Conservation (phyloP, 1,140 invertebrate species). For the Latrodectus geometricus region DNA sequence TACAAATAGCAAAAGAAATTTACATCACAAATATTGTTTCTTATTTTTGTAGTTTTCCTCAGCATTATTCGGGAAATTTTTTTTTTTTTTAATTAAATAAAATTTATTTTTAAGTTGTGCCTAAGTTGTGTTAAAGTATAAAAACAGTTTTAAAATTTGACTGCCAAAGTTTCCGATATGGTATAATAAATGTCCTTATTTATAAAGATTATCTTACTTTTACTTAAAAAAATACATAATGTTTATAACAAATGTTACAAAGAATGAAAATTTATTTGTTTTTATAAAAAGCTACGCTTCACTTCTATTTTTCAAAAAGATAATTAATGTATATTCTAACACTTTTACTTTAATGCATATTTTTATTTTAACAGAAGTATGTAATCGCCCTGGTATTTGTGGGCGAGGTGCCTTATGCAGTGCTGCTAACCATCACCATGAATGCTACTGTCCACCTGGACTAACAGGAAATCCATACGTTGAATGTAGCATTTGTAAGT, state of each 20-base stretch:
- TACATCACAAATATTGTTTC: too few species aligned
- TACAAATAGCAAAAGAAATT: too few species aligned
- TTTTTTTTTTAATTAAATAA: too few species aligned
- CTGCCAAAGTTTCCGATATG: too few species aligned
- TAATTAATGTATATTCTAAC: background rate
- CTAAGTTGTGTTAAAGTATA: too few species aligned
- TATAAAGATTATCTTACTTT: too few species aligned
- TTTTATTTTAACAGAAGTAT: conserved; percentile 62
- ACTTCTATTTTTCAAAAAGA: background rate
- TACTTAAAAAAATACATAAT: too few species aligned
- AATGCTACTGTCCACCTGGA: conserved; percentile 84
- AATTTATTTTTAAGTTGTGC: too few species aligned
- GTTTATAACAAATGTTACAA: background rate
- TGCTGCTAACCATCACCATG: conserved; percentile 79
- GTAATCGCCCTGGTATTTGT: conserved; percentile 77
- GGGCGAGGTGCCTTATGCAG: conserved; percentile 80
- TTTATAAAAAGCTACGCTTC: background rate
- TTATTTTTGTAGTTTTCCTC: too few species aligned
- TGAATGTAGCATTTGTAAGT: conserved; percentile 88
- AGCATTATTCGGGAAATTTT: too few species aligned
- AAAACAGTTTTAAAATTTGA: too few species aligned
- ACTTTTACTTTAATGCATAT: background rate
- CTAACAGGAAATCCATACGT: conserved; percentile 83
- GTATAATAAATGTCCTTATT: too few species aligned
- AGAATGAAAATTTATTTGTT: background rate